A percentile compares a stretch with the other conserved stretches of the same genome.
phyloP scores from a whole-genome alignment of 2,113 vertebrate genomes.

The Nothobranchius kuhntae region DNA sequence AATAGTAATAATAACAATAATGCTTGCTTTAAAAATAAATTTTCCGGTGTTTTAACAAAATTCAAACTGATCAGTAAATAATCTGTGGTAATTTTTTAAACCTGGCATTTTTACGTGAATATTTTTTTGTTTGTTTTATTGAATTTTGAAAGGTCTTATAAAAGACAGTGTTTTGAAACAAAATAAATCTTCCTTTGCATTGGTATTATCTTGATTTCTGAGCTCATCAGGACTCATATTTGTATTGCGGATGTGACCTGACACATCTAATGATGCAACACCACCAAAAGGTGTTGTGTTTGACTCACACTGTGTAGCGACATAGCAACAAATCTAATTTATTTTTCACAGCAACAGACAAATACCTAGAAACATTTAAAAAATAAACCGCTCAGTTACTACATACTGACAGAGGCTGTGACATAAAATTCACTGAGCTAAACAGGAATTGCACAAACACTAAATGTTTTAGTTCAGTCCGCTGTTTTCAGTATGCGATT shows the following conservation, averaged over 20 bases:
- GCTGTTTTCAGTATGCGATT: constrained; percentile 34
- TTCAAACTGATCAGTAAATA: too few species aligned
- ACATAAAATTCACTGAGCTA: constrained; percentile 12
- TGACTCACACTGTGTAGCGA: neutral
- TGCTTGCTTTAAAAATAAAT: too few species aligned
- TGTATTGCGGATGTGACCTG: neutral
- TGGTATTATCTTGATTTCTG: too few species aligned
- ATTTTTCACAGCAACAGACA: constrained; percentile 4
- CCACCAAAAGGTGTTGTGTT: neutral
- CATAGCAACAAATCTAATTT: neutral
- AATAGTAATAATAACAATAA: too few species aligned
- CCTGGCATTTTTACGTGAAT: too few species aligned
- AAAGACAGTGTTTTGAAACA: neutral
- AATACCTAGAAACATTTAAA: neutral
- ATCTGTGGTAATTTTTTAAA: too few species aligned
- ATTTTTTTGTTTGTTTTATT: neutral
- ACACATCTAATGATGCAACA: neutral
- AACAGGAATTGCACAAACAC: neutral
- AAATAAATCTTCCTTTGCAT: too few species aligned
- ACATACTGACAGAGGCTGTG: neutral
- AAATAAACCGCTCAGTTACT: neutral
- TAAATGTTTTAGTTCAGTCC: constrained; percentile 5
- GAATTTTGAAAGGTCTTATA: neutral
- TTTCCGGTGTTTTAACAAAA: too few species aligned
- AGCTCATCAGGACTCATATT: constrained; percentile 1